Evolutionary conservation across 2,888 invertebrate species (phyloP).

Genomic region (Tetheella fluctuosa): DNA sequence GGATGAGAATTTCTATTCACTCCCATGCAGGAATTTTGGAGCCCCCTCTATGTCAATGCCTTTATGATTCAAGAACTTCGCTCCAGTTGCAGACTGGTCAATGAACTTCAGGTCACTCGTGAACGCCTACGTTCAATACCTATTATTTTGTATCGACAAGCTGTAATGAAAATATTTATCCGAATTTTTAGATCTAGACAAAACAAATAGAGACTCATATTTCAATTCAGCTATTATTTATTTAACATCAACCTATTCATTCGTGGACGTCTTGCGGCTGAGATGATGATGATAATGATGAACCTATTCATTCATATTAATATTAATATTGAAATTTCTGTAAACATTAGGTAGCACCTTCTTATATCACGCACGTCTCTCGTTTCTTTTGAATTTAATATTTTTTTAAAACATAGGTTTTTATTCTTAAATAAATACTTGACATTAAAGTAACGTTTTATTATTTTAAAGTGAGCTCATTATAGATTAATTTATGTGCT

Average conservation of each 20-base stretch:
- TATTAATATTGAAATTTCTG: background rate
- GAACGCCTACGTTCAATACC: slow-evolving; percentile 16
- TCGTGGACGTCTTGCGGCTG: too few species aligned
- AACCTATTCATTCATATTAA: too few species aligned
- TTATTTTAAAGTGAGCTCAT: slow-evolving; percentile 31
- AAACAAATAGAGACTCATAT: background rate
- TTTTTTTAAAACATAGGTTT: background rate
- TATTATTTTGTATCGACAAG: background rate
- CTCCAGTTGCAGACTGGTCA: slow-evolving; percentile 51
- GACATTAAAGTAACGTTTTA: slow-evolving; percentile 8
- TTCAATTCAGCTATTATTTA: too few species aligned
- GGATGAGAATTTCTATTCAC: slow-evolving; percentile 33
- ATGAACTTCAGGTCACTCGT: slow-evolving; percentile 40
- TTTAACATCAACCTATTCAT: too few species aligned
- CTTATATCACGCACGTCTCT: background rate
- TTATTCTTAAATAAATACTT: background rate
- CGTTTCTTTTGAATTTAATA: background rate
- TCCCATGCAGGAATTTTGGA: slow-evolving; percentile 51
- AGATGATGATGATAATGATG: too few species aligned
- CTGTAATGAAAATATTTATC: too few species aligned
- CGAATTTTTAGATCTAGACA: too few species aligned
- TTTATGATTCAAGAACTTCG: slow-evolving; percentile 52
- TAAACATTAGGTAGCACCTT: too few species aligned
- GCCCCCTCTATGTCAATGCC: slow-evolving; percentile 57
- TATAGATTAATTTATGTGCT: slow-evolving; percentile 31